Evolutionary conservation across 2,888 invertebrate genomes (phyloP), one percentile per base, ranked within the genome.

Genomic region (Brenthis hecate): DNA sequence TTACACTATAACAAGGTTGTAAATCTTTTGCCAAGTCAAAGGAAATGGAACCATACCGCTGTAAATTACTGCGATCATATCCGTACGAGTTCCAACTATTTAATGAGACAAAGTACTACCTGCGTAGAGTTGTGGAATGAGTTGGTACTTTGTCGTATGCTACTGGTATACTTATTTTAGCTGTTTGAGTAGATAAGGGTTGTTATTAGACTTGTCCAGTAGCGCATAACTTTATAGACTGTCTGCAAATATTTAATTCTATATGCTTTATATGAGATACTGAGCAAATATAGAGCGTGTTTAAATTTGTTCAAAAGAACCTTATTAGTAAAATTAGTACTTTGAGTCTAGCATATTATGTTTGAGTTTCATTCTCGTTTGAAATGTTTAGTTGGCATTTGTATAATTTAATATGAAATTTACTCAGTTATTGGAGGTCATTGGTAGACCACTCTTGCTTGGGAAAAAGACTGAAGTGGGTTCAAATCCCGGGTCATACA

Each of bases 1-100:
- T 76, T 77, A 79, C 76, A 68, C 61, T 74, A 43, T 75, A 70
- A 76, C 76, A 77, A 77, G 75, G 77, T 74, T 78, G 73, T 77
- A 76, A 77, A 76, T 77, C 77, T 75, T 72, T 68, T 70, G 71
- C 67, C 69, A 58, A 66, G 64, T 72, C 75, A 72, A 71, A 70
- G 66, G 69, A 77, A 71, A 76, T 79, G 58, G 76, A 74, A 79
- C 78, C 74, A 67, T 79, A 73, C 75, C 74, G 75, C 71, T 66
- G 58, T 68, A 64, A 75, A 58, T 71, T 71, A 74, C 68, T 66
- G 56, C 68, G 61, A 72, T 75, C 68, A 71, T 72, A 70, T 73
- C 71, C 55, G 66, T 65, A 68, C 57, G 64, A 63, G 66, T 72
- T 68, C 54, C 69, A 57, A 69, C 69, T 63, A 69, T 69, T 72